These are phyloP conservation scores for Physeter macrocephalus DNA, from an alignment of 2,113 vertebrate species.

Conservation along the genomic window DNA sequence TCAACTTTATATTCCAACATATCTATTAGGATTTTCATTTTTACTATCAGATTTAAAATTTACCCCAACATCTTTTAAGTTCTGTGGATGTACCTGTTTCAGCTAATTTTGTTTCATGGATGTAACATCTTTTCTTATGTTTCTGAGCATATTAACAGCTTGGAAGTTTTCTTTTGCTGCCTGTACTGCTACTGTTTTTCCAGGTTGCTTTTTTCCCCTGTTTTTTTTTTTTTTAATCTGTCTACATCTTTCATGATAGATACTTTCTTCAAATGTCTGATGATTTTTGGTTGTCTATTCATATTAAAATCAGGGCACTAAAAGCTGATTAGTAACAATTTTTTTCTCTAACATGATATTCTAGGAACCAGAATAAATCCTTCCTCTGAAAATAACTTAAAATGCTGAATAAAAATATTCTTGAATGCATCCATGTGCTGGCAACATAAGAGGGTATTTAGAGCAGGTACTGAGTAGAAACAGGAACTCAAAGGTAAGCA, in stretches of 20 bases:
- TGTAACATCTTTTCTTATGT: not conserved
- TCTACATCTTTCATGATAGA: not conserved
- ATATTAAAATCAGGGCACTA: not conserved
- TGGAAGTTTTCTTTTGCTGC: not conserved
- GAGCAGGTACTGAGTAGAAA: not conserved
- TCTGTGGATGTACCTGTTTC: not conserved
- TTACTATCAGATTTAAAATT: not conserved
- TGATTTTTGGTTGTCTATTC: not conserved
- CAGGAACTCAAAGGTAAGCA: not conserved
- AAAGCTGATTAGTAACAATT: not conserved
- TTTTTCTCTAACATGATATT: not conserved
- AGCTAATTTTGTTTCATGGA: not conserved
- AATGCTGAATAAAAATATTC: not conserved
- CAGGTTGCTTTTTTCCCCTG: not conserved
- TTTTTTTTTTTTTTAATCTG: not conserved
- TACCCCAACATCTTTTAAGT: not conserved
- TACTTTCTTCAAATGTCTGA: not conserved
- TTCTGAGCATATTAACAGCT: not conserved
- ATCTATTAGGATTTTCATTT: not conserved
- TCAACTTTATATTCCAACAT: not conserved
- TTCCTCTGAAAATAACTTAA: not conserved
- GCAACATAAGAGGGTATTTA: not conserved
- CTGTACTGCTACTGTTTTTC: not conserved
- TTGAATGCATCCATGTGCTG: not conserved
- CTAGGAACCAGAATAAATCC: not conserved